Conservation (phyloP, 2,888 invertebrate species). For the Latheticus oryzae region DNA sequence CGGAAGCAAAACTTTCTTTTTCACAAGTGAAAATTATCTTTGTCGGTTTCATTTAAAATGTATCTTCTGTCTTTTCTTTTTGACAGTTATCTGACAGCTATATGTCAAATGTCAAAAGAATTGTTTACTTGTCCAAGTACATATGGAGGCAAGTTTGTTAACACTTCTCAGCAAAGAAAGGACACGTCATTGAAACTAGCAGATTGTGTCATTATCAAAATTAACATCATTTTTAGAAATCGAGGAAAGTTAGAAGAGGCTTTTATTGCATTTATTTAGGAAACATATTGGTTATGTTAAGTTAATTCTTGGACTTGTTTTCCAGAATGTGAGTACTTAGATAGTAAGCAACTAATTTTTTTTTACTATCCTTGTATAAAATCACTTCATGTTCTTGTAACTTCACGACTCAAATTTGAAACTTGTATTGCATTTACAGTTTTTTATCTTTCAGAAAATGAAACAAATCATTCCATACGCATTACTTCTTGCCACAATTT, state of each 20-base stretch:
- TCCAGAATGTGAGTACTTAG: too few species aligned
- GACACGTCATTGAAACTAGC: slow-evolving; percentile 29
- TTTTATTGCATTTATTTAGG: not conserved
- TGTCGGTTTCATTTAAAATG: not conserved
- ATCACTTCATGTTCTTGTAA: too few species aligned
- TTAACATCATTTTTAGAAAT: too few species aligned
- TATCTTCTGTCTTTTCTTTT: not conserved
- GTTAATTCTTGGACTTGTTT: not conserved
- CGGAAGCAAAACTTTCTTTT: not conserved
- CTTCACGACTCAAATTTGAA: too few species aligned
- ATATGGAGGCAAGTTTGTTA: slow-evolving; percentile 5
- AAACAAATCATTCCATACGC: not conserved
- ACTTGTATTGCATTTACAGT: too few species aligned
- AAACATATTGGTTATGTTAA: slow-evolving; percentile 4
- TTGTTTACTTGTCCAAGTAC: slow-evolving; percentile 27
- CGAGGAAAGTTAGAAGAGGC: too few species aligned
- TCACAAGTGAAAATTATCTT: not conserved
- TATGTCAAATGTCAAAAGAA: slow-evolving; percentile 28
- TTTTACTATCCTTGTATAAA: too few species aligned
- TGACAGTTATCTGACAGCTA: not conserved
- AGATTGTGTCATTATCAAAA: not conserved
- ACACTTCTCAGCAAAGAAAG: slow-evolving; percentile 1
- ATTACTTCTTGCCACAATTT: slow-evolving; percentile 24
- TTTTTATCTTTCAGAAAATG: slow-evolving; percentile 36
- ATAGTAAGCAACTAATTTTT: too few species aligned